Conservation (phyloP, 92 coral and sea anemone genomes). For the Virgularia gustaviana region DNA sequence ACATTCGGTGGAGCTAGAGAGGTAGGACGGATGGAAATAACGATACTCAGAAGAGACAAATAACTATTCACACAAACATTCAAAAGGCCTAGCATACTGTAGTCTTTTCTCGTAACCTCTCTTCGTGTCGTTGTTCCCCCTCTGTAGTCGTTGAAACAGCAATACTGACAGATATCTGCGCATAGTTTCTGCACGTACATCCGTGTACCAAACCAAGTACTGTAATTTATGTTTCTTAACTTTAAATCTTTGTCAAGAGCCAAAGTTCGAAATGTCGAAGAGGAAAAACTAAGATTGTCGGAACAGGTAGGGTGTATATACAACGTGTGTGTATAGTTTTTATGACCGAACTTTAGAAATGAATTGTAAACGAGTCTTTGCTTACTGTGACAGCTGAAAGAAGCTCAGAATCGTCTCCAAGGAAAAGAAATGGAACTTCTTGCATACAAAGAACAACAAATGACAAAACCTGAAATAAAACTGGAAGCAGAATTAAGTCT, state of each 20-base stretch:
- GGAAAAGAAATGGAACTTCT: slow-evolving; percentile 82
- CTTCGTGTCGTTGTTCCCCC: too few relatives aligned
- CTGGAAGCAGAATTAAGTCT: slow-evolving; percentile 81
- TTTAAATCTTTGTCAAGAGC: slow-evolving; percentile 45
- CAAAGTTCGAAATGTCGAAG: slow-evolving; percentile 77
- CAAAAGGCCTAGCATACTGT: too few relatives aligned
- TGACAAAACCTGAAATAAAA: slow-evolving; percentile 93
- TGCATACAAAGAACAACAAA: slow-evolving; percentile 86
- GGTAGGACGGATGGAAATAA: slow-evolving; percentile 25
- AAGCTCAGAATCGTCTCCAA: slow-evolving; percentile 85
- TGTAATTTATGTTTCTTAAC: background rate
- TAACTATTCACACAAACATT: background rate
- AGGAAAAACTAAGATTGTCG: slow-evolving; percentile 75
- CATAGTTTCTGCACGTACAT: too few relatives aligned
- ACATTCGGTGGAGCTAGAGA: slow-evolving; percentile 93
- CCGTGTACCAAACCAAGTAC: too few relatives aligned
- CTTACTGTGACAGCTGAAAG: slow-evolving; percentile 61
- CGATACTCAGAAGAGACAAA: background rate
- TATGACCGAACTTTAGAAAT: background rate
- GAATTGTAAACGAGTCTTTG: background rate
- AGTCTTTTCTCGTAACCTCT: too few relatives aligned
- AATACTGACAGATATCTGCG: too few relatives aligned
- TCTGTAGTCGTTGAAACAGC: too few relatives aligned
- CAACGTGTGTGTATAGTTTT: background rate
- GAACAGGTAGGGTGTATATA: slow-evolving; percentile 77